Percentiles rank a stretch among this genome's conserved stretches.
Conservation (phyloP, 1,140 invertebrate genomes). For the Scaptodrosophila lebanonensis region DNA sequence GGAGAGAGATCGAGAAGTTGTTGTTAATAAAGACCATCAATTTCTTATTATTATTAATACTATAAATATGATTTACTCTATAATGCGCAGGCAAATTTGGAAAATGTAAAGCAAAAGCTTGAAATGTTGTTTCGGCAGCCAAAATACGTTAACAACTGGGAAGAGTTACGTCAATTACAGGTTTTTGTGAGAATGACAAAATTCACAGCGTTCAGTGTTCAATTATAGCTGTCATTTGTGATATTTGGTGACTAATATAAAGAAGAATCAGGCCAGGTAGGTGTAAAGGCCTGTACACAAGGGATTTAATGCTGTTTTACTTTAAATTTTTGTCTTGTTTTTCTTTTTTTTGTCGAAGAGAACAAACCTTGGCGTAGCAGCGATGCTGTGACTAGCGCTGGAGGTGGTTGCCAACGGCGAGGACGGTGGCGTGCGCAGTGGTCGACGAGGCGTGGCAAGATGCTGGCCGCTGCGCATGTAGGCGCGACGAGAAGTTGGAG, state of each 20-base stretch:
- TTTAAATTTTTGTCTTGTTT: constrained; percentile 1
- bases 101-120: no score
- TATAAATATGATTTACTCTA: no score
- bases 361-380: constrained; percentile 74
- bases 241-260: no score
- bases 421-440: constrained; percentile 67
- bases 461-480: constrained; percentile 47
- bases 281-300: no score
- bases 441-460: constrained; percentile 62
- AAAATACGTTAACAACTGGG: no score
- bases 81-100: no score
- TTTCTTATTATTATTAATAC: no score
- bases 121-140: constrained; percentile 6
- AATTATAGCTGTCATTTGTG: no score
- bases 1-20: constrained; percentile 57
- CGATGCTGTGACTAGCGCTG: constrained; percentile 57
- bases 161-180: no score
- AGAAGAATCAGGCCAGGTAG: no score
- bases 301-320: background rate
- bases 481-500: constrained; percentile 33
- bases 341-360: constrained; percentile 23
- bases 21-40: constrained; percentile 57
- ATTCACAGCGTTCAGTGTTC: no score
- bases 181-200: no score
- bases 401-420: constrained; percentile 70